Evolutionary conservation across 1,140 invertebrate species (phyloP), one percentile per base, ranked within the genome.

Genomic region (Anadara kagoshimensis): DNA sequence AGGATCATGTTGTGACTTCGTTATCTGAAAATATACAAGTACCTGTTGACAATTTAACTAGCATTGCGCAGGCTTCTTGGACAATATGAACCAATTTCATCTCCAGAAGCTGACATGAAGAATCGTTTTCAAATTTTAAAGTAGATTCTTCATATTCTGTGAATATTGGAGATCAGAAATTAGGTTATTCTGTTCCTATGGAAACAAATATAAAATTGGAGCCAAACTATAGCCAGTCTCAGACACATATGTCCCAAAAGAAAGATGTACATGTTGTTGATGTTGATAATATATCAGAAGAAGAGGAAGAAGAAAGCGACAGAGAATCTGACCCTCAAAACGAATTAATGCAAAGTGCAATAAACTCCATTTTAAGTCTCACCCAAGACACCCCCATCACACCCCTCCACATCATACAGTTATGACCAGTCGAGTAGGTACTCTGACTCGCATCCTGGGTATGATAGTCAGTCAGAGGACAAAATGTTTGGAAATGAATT

Each of bases 331-430:
- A 67, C 11, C 44, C 76, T 61, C 69, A 83, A 11, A 85, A 82
- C 61, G 76, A 77, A 45, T 79, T 85, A 65, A 80, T 84, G 79
- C 80, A 85, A 71, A 82, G 77, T 78, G 84, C 84, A 77, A 84
- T 86, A 73, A 79, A 85, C 54, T 85, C 83, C 44, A 85, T 86
- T 67, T 71, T 86, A 20, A 78, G 78, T 72, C 67, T 81, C 20
- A 81, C 71, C 62, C 64, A 76, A 41, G 74, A 64, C 47, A 22
- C 51, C 29, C 44, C 41, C 54, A 56, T 53, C 47, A 44, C n/a
- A 56, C 36, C 65, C 65, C n/a, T 45, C 59, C 14, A 45, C 57
- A 22, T 65, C 44, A 29, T 54, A 54, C 22, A 57, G 68, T 20
- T 59, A 51, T 57, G 43, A 65, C 58, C 45, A 68, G 45, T 69